Evolutionary conservation across 2,797 vertebrate genomes (phyloP).

Genomic region (Meda fulgida): DNA sequence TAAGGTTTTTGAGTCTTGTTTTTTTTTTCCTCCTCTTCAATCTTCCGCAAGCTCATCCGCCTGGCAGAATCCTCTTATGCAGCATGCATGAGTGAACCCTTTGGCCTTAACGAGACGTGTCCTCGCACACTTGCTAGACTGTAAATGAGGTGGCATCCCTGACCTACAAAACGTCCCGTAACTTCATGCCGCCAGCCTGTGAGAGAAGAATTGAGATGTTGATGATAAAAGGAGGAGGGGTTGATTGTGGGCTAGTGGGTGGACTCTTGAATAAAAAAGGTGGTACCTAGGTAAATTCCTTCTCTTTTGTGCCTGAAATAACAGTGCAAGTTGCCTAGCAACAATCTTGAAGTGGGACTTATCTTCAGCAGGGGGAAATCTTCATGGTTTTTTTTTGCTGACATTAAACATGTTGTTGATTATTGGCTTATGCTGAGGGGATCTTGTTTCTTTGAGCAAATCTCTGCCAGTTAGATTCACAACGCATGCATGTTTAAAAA

Average conservation of each 20-base stretch:
- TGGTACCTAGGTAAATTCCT: background rate
- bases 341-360: slow-evolving; percentile 41
- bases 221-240: background rate
- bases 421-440: slow-evolving; percentile 48
- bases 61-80: slow-evolving; percentile 29
- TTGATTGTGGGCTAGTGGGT: background rate
- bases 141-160: slow-evolving; percentile 50
- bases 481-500: background rate
- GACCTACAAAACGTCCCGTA: slow-evolving; percentile 46
- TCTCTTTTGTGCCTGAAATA: slow-evolving; percentile 22
- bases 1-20: slow-evolving; percentile 21
- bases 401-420: slow-evolving; percentile 57
- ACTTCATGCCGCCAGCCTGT: slow-evolving; percentile 7
- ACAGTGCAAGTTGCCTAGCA: slow-evolving; percentile 54
- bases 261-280: slow-evolving; percentile 19
- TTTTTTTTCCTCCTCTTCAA: slow-evolving; percentile 13
- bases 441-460: slow-evolving; percentile 41
- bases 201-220: background rate
- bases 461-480: slow-evolving; percentile 12
- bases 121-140: slow-evolving; percentile 21
- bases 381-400: slow-evolving; percentile 40
- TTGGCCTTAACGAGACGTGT: slow-evolving; percentile 39
- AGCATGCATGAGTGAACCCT: slow-evolving; percentile 48
- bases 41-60: slow-evolving; percentile 14
- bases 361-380: slow-evolving; percentile 35